phyloP scores from a whole-genome alignment of 2,888 invertebrate genomes.

The Theodoxus fluviatilis region DNA sequence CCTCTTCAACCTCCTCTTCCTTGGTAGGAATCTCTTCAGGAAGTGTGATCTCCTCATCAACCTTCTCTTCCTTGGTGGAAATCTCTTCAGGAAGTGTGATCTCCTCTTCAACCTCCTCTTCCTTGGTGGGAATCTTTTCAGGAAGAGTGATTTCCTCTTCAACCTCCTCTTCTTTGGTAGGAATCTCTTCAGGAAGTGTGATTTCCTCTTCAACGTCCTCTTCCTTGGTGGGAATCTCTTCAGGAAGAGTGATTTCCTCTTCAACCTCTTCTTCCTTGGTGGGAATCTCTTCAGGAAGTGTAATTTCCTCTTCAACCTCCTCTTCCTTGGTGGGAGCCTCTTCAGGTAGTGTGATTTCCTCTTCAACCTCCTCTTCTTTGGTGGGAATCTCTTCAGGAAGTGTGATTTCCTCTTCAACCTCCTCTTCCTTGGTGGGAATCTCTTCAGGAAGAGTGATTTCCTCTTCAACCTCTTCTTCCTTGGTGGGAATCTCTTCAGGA shows the following conservation, averaged over 20 bases:
- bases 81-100: not conserved
- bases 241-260: slow-evolving; percentile 19
- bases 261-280: slow-evolving; percentile 14
- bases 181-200: too few relatives aligned
- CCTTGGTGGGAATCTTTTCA: too few relatives aligned
- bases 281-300: too few relatives aligned
- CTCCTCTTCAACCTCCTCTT: not conserved
- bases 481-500: not conserved
- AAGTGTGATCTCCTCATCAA: not conserved
- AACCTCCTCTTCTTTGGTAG: too few relatives aligned
- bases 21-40: slow-evolving; percentile 33
- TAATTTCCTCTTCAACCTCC: slow-evolving; percentile 25
- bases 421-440: slow-evolving; percentile 14
- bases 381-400: not conserved
- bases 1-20: slow-evolving; percentile 14
- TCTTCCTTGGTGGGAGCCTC: slow-evolving; percentile 6
- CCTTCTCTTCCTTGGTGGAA: too few relatives aligned
- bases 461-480: too few relatives aligned
- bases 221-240: slow-evolving; percentile 19
- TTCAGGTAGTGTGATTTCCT: slow-evolving; percentile 19
- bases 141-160: too few relatives aligned
- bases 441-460: too few relatives aligned
- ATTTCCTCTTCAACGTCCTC: slow-evolving; percentile 17
- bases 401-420: slow-evolving; percentile 16
- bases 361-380: slow-evolving; percentile 11